These are phyloP conservation scores for Callimorpha dominula DNA, from an alignment of 2,888 invertebrate species.

Conservation along the genomic window DNA sequence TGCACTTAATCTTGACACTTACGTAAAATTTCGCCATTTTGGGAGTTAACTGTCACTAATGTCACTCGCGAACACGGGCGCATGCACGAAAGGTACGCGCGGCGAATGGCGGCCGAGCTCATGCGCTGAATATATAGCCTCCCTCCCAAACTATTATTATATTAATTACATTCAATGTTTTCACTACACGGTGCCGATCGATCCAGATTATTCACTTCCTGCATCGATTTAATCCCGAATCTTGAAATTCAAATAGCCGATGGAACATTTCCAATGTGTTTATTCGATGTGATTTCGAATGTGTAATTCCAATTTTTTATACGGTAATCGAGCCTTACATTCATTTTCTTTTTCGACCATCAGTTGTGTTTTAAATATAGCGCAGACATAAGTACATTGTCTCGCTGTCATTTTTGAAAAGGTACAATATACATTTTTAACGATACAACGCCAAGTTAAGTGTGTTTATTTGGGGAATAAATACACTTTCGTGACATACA, in stretches of 20 bases:
- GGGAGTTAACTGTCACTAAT: slow-evolving; percentile 74
- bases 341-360: no score
- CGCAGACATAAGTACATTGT: no score
- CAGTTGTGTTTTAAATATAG: no score
- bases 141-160: slow-evolving; percentile 81
- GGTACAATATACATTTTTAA: no score
- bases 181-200: slow-evolving; percentile 67
- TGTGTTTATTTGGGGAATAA: no score
- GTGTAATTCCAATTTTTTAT: not conserved
- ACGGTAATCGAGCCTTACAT: no score
- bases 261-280: slow-evolving; percentile 30
- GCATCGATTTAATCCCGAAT: slow-evolving; percentile 60
- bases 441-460: no score
- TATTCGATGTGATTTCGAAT: not conserved
- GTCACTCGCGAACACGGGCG: slow-evolving; percentile 78
- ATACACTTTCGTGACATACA: no score
- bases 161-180: slow-evolving; percentile 83
- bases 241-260: slow-evolving; percentile 36
- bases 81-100: slow-evolving; percentile 79
- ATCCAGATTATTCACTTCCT: slow-evolving; percentile 79
- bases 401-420: no score
- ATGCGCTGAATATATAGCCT: slow-evolving; percentile 75
- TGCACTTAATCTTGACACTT: slow-evolving; percentile 80
- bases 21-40: slow-evolving; percentile 85
- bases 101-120: slow-evolving; percentile 76